These are phyloP conservation scores for Amyelois transitella DNA, from an alignment of 1,140 invertebrate genomes.

Conservation along the genomic window DNA sequence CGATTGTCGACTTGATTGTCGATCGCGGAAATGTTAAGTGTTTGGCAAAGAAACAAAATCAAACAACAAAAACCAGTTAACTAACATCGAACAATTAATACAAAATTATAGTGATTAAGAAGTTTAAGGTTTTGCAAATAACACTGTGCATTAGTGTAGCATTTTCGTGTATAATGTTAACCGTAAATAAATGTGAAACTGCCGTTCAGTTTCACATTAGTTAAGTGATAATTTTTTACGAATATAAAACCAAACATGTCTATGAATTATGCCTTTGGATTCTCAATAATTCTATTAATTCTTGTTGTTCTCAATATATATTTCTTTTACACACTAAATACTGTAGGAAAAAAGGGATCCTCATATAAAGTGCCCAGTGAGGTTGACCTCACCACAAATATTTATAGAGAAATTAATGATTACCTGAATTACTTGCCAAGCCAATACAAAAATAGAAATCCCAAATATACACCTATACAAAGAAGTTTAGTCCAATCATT, in stretches of 20 bases:
- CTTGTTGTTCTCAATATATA: slow-evolving; percentile 59
- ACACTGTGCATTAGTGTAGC: too few species aligned
- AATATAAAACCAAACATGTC: slow-evolving; percentile 58
- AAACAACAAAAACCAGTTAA: too few species aligned
- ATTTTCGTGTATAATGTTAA: too few species aligned
- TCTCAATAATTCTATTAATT: slow-evolving; percentile 53
- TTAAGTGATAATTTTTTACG: neutral
- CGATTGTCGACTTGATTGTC: too few species aligned
- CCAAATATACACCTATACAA: slow-evolving; percentile 39
- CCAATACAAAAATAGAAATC: slow-evolving; percentile 50
- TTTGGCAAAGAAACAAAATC: too few species aligned
- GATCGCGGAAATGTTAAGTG: too few species aligned
- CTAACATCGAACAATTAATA: too few species aligned
- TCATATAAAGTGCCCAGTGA: slow-evolving; percentile 40
- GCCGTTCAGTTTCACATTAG: too few species aligned
- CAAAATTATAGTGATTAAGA: too few species aligned
- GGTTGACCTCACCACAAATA: slow-evolving; percentile 34
- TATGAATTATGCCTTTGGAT: slow-evolving; percentile 59
- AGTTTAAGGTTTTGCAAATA: too few species aligned
- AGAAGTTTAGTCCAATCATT: slow-evolving; percentile 44
- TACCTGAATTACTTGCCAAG: slow-evolving; percentile 50
- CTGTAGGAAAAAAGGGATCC: slow-evolving; percentile 29
- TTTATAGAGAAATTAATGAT: slow-evolving; percentile 55
- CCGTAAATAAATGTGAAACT: too few species aligned
- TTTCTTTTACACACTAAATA: slow-evolving; percentile 58